Conservation (phyloP, 2,888 invertebrate species). For the Tenodera sinensis region DNA sequence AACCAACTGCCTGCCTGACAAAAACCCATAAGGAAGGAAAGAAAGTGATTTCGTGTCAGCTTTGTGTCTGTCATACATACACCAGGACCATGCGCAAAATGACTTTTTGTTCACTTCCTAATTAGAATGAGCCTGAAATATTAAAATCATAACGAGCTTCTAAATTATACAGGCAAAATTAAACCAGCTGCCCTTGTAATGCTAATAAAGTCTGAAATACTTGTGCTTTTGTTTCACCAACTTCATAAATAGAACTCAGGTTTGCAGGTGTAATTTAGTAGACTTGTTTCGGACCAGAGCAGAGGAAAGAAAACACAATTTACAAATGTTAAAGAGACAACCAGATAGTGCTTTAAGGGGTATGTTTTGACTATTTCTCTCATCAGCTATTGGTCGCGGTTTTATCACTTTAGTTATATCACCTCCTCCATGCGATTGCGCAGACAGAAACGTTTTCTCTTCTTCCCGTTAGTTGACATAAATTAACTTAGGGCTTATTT, state of each 20-base stretch:
- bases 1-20: neutral
- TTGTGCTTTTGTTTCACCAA: neutral
- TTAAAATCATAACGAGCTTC: neutral
- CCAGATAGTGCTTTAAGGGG: too few relatives aligned
- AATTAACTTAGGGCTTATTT: too few relatives aligned
- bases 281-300: neutral
- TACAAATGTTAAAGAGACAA: too few relatives aligned
- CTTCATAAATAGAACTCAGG: neutral
- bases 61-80: neutral
- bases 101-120: neutral
- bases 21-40: neutral
- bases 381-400: too few relatives aligned
- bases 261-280: neutral
- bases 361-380: too few relatives aligned
- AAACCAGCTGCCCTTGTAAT: neutral
- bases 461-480: too few relatives aligned
- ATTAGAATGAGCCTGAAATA: neutral
- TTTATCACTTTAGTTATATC: too few relatives aligned
- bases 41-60: neutral
- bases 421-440: too few relatives aligned
- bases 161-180: neutral
- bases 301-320: too few relatives aligned
- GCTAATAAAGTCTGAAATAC: neutral
- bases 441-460: too few relatives aligned
- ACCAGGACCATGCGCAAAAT: neutral